Evolutionary conservation across 1,140 invertebrate genomes (phyloP).

Genomic region (Drosophila novamexicana): DNA sequence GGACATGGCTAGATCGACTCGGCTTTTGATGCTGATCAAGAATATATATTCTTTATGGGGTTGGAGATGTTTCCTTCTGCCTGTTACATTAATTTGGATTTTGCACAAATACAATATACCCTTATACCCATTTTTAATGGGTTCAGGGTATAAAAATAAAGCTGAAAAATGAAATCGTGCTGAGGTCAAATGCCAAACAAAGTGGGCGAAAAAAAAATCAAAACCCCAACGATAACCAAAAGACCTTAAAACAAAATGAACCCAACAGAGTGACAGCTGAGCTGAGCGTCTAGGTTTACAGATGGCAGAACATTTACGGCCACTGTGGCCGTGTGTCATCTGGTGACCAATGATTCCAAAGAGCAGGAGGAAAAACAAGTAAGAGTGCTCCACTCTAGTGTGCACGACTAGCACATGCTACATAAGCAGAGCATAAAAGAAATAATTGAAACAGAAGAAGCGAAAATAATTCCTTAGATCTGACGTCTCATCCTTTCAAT

Average conservation of each 20-base stretch:
- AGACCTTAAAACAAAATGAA: constrained; percentile 70
- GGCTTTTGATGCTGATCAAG: too few relatives aligned
- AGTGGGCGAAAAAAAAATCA: constrained; percentile 7
- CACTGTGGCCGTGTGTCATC: constrained; percentile 68
- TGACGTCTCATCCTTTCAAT: too few relatives aligned
- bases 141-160: neutral
- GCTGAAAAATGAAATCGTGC: constrained; percentile 62
- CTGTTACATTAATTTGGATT: too few relatives aligned
- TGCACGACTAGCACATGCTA: neutral
- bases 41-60: too few relatives aligned
- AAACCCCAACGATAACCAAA: constrained; percentile 20
- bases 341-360: constrained; percentile 49
- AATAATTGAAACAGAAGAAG: too few relatives aligned
- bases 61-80: too few relatives aligned
- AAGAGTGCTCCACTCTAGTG: neutral
- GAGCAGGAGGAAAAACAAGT: constrained; percentile 11
- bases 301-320: constrained; percentile 80
- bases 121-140: too few relatives aligned
- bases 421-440: too few relatives aligned
- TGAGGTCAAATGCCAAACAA: constrained; percentile 62
- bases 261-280: constrained; percentile 52
- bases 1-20: too few relatives aligned
- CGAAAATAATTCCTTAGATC: too few relatives aligned
- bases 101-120: too few relatives aligned
- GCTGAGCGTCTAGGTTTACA: constrained; percentile 63